Evolutionary conservation across 1,140 invertebrate genomes (phyloP), one percentile per base, ranked within the genome.

Genomic region (Euwallacea similis): DNA sequence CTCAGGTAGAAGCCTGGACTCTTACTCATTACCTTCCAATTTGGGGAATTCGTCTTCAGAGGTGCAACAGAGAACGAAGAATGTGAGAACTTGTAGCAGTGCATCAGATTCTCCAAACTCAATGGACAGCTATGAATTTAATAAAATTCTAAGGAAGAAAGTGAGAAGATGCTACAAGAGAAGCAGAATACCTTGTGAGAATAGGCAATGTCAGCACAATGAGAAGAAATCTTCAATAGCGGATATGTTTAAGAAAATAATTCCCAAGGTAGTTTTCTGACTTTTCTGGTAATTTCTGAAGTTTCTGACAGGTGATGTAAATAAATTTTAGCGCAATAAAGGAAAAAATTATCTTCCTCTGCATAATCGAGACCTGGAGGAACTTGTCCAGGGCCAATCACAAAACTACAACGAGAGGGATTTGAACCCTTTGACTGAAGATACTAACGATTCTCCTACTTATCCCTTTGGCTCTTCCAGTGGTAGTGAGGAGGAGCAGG

Each of bases 261-360:
- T 72, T 13, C 65, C 59, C 11, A 53, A 63, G 65, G 71, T 72
- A 64, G 7, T 42, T 50, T 50, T 7, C 46, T 50, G 46, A 7
- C 46, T 50, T 50, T 0, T 50, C 9, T 4, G 46, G 13, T 13
- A 50, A 13, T 13, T 50, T 50, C 9, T 50, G 9, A 47, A 47
- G n/a, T 47, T 47, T 47, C 9, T 47, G n/a, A 13, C 9, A 47
- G 1, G 46, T 47, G 9, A 50, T 11, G 6, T 63, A 16, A 10
- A 54, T 11, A 72, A 72, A 72, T 72, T 72, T 68, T 58, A 72
- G 71, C 71, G 71, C 43, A 67, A 56, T 56, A 53, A 53, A 42
- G 16, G 15, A 8, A 16, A 66, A 10, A 13, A 43, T 44, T 53
- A 64, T 16, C 60, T 72, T 7, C 71, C 71, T 10, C 11, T 67